A percentile compares a stretch with the other conserved stretches of the same genome.
These are phyloP conservation scores for Aphidoletes aphidimyza DNA, from an alignment of 2,888 invertebrate species.

Conservation along the genomic window DNA sequence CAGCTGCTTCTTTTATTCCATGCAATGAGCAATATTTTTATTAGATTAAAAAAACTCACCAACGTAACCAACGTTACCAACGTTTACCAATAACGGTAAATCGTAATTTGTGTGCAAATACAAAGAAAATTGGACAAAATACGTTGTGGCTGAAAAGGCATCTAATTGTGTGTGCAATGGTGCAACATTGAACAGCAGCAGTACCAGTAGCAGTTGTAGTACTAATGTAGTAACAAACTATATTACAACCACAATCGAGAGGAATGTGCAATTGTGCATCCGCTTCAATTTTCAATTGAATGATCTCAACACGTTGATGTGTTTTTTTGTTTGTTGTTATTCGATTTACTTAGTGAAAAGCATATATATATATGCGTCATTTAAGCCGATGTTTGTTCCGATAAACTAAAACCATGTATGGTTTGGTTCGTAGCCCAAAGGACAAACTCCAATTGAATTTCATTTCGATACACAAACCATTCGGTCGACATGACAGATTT, in stretches of 20 bases:
- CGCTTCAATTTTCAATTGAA: constrained; percentile 44
- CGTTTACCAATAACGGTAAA: background rate
- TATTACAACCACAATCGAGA: constrained; percentile 21
- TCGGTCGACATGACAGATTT: constrained; percentile 5
- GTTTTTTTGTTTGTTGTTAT: background rate
- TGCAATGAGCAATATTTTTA: constrained; percentile 5
- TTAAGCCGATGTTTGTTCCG: background rate
- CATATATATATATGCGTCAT: constrained; percentile 5
- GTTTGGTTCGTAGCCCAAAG: background rate
- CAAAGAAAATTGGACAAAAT: background rate
- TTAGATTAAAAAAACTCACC: background rate
- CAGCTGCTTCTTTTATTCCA: background rate
- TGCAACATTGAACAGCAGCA: no score
- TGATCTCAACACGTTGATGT: constrained; percentile 16
- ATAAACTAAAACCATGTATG: background rate
- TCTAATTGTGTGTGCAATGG: background rate
- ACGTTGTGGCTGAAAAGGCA: no score
- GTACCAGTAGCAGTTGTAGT: no score
- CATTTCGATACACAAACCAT: constrained; percentile 15
- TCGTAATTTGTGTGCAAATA: constrained; percentile 20
- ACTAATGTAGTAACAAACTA: no score
- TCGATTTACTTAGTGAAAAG: background rate
- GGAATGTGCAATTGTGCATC: no score
- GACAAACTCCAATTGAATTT: background rate
- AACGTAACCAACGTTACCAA: no score